These are phyloP conservation scores for Perca schrenkii DNA, from an alignment of 2,113 vertebrate genomes.

Conservation along the genomic window DNA sequence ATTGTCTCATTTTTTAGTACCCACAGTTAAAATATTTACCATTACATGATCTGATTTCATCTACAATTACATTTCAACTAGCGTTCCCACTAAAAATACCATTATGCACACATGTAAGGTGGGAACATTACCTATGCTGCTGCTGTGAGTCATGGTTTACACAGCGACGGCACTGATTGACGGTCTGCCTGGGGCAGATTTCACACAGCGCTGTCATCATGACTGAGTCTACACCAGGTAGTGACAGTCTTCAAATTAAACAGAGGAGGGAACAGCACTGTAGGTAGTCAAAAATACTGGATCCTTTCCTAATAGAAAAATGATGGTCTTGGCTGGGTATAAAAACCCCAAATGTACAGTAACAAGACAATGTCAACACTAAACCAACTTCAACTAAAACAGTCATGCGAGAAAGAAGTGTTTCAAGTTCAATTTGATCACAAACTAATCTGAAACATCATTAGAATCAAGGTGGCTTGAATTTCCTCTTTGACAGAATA, in stretches of 20 bases:
- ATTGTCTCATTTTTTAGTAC: conserved; percentile 56
- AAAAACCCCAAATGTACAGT: conserved; percentile 56
- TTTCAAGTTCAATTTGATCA: conserved; percentile 82
- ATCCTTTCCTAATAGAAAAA: conserved; percentile 54
- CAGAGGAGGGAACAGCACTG: conserved; percentile 47
- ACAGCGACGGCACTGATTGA: conserved; percentile 40
- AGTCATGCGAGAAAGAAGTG: conserved; percentile 85
- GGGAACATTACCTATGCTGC: conserved; percentile 25
- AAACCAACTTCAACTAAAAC: conserved; percentile 79
- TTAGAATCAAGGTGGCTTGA: conserved; percentile 67
- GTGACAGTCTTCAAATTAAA: conserved; percentile 61
- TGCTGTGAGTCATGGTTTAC: conserved; percentile 36
- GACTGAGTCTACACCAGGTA: conserved; percentile 75
- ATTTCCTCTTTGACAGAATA: conserved; percentile 74
- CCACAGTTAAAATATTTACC: conserved; percentile 57
- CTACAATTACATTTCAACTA: conserved; percentile 51
- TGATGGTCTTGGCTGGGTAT: conserved; percentile 42
- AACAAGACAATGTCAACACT: conserved; percentile 68
- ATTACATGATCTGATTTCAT: conserved; percentile 60
- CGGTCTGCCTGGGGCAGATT: conserved; percentile 30
- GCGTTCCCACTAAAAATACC: conserved; percentile 37
- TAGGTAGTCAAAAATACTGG: conserved; percentile 45
- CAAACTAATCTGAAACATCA: conserved; percentile 61
- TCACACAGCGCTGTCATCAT: conserved; percentile 49
- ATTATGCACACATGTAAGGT: conserved; percentile 44